Evolutionary conservation across 2,888 invertebrate species (phyloP).

Genomic region (Bimastos eiseni): DNA sequence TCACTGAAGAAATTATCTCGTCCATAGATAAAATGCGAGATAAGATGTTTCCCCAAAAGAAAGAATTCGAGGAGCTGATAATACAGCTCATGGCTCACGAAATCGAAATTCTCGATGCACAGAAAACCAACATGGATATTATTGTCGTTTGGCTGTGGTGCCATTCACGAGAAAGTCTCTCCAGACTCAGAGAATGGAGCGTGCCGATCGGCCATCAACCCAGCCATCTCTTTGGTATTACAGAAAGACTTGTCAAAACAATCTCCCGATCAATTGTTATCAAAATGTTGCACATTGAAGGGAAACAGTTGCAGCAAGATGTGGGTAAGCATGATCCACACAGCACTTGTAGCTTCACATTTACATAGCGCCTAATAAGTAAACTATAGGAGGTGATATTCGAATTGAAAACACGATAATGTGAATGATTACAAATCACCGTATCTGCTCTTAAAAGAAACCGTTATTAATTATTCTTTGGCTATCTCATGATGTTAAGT

Average conservation of each 20-base stretch:
- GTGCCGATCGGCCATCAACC: neutral
- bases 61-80: neutral
- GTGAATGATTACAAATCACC: too few relatives aligned
- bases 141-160: neutral
- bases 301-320: neutral
- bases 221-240: neutral
- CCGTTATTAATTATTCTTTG: too few relatives aligned
- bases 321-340: neutral
- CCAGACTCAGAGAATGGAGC: neutral
- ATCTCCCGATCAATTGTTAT: neutral
- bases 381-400: too few relatives aligned
- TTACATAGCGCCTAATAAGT: too few relatives aligned
- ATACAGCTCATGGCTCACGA: neutral
- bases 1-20: neutral
- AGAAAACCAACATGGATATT: neutral
- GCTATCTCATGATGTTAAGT: too few relatives aligned
- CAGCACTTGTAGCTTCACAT: too few relatives aligned
- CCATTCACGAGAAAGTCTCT: neutral
- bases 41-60: neutral
- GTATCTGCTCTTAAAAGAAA: too few relatives aligned
- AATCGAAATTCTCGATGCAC: neutral
- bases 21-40: neutral
- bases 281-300: neutral
- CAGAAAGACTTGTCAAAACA: neutral
- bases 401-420: too few relatives aligned